These are phyloP conservation scores for Ruditapes philippinarum DNA, from an alignment of 1,140 invertebrate genomes.

Conservation along the genomic window DNA sequence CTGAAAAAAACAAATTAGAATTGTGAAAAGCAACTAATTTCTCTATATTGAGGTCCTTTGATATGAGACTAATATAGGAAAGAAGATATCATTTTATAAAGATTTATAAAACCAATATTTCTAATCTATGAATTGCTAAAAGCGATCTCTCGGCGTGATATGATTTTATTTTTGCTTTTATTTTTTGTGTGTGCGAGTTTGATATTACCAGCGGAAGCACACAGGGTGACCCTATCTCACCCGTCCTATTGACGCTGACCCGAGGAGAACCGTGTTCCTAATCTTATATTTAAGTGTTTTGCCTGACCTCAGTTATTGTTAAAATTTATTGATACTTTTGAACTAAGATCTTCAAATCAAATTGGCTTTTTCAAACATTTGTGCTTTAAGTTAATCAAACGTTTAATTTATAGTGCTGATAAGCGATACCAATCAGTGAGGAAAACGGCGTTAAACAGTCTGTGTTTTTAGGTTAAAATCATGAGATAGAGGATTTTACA, in stretches of 20 bases:
- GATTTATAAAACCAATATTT: slow-evolving; percentile 17
- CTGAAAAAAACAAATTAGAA: slow-evolving; percentile 5
- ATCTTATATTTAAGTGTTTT: slow-evolving; percentile 11
- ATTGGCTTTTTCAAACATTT: neutral
- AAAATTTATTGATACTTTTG: neutral
- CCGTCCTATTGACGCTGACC: slow-evolving; percentile 7
- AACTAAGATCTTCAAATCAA: neutral
- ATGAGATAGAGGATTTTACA: neutral
- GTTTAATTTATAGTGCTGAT: slow-evolving; percentile 46
- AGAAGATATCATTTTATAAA: slow-evolving; percentile 32
- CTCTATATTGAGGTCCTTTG: slow-evolving; percentile 7
- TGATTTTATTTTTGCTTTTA: neutral
- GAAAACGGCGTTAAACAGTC: neutral
- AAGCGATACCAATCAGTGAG: neutral
- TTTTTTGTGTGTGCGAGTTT: neutral
- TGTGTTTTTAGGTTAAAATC: neutral
- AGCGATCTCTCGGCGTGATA: slow-evolving; percentile 25
- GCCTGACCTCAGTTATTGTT: neutral
- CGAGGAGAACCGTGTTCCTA: slow-evolving; percentile 27
- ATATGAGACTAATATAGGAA: slow-evolving; percentile 22
- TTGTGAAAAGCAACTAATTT: slow-evolving; percentile 23
- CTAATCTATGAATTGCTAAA: neutral
- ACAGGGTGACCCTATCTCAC: slow-evolving; percentile 30
- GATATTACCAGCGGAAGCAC: neutral
- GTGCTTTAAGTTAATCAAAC: slow-evolving; percentile 1